Evolutionary conservation across 2,888 invertebrate species (phyloP), one percentile per base, ranked within the genome.

Genomic region (Emesis furor): DNA sequence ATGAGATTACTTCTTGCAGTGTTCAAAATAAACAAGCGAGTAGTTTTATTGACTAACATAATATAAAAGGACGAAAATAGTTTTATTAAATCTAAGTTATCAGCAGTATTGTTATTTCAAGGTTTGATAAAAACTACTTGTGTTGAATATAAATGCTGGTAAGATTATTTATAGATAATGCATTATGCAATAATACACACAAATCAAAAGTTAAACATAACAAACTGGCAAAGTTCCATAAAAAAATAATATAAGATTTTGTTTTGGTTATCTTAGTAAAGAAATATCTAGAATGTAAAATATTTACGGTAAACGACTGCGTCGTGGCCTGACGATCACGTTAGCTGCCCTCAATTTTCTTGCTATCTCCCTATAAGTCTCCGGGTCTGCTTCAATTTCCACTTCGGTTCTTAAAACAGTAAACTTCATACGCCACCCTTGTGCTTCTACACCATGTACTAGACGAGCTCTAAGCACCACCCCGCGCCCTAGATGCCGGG

Each of bases 401-500:
- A 96, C 96, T 78, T 96, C 96, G 1, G 96, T 96, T 68, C 92
- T 94, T 71, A 96, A 88, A 14, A 96, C 91, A 42, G 94, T 93
- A 87, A 96, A 96, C 89, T 94, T 95, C 96, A 96, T 96, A 5
- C 95, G 94, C 96, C 96, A 96, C 32, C 96, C 96, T 37, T 92
- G 91, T 32, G 96, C 94, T 85, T 95, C 93, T 42, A 96, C 92
- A n/a, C 95, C 95, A 87, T 96, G 96, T 84, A 96, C 90, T 59
- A 96, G 90, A 30, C 95, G 93, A 76, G 96, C 96, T 86, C 92
- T 92, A 80, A 96, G 91, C 83, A 93, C 92, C 2, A 96, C 93
- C 81, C 96, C 96, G 71, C 96, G 95, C 67, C 94, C 93, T 75
- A 93, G 78, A 89, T 96, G 94, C 86, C 95, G 93, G 85, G 95